Conservation (phyloP, 2,888 invertebrate genomes). For the Anthophora plumipes region DNA sequence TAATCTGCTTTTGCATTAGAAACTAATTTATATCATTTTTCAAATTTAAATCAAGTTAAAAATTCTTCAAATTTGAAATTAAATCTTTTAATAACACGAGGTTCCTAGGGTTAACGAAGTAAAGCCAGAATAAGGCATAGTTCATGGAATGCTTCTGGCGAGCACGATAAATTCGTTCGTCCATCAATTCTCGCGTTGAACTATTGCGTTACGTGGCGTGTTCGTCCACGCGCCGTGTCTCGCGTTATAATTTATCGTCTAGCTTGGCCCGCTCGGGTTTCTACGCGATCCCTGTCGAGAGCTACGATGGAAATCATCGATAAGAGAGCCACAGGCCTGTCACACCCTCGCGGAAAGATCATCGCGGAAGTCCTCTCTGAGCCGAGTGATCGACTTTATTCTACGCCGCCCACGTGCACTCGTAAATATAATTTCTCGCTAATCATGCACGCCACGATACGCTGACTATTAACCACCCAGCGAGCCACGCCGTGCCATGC, state of each 20-base stretch:
- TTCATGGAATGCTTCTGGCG: constrained; percentile 17
- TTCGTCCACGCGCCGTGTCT: constrained; percentile 39
- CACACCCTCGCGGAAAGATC: constrained; percentile 63
- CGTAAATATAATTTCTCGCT: constrained; percentile 68
- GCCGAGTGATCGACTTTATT: constrained; percentile 60
- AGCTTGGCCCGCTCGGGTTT: constrained; percentile 23
- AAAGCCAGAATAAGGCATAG: neutral
- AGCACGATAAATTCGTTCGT: constrained; percentile 37
- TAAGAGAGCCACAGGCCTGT: constrained; percentile 39
- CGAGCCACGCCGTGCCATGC: constrained; percentile 29
- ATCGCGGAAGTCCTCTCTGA: constrained; percentile 62
- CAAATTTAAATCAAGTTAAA: too few relatives aligned
- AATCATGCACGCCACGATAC: constrained; percentile 55
- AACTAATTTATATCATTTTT: too few relatives aligned
- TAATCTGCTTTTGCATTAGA: too few relatives aligned
- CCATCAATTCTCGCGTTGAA: constrained; percentile 26
- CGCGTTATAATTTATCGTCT: constrained; percentile 50
- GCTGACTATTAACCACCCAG: constrained; percentile 64
- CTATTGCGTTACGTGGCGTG: constrained; percentile 38
- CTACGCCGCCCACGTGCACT: constrained; percentile 56
- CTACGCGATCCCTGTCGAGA: constrained; percentile 43
- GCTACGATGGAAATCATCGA: constrained; percentile 62
- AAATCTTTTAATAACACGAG: neutral
- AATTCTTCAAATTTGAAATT: too few relatives aligned
- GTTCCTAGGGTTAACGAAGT: neutral